phyloP scores from a whole-genome alignment of 2,888 invertebrate species.

The Vesta saturnalis region DNA sequence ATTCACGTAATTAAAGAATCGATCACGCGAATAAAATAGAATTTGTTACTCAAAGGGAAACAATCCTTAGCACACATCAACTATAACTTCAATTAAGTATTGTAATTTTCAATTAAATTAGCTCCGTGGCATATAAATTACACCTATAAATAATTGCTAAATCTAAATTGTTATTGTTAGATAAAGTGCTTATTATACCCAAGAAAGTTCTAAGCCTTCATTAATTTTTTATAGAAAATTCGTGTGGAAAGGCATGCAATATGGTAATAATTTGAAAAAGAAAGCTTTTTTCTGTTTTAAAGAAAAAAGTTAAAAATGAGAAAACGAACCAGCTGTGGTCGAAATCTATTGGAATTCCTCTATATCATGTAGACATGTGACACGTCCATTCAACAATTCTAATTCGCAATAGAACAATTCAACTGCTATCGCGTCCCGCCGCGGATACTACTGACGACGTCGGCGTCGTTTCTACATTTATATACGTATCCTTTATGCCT shows the following conservation, averaged over 20 bases:
- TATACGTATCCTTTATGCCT: conserved; percentile 40
- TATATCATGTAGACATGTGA: conserved; percentile 16
- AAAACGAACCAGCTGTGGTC: conserved; percentile 1
- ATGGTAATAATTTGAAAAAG: not conserved
- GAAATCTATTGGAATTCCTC: not conserved
- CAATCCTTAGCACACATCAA: no score
- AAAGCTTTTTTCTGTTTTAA: no score
- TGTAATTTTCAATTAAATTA: no score
- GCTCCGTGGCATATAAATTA: no score
- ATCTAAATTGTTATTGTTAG: no score
- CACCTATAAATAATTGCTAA: no score
- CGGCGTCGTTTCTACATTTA: conserved; percentile 38
- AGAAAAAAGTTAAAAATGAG: not conserved
- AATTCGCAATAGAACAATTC: conserved; percentile 15
- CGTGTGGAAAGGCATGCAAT: not conserved
- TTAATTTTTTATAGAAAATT: no score
- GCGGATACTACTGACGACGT: conserved; percentile 40
- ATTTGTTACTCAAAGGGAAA: conserved; percentile 40
- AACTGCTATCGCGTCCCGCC: conserved; percentile 33
- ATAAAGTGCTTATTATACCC: no score
- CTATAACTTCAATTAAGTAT: no score
- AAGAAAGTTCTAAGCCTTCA: no score
- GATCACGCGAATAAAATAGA: conserved; percentile 47
- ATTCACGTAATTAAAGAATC: conserved; percentile 50
- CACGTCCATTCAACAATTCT: conserved; percentile 25